Base-by-base conservation (phyloP, 1,140 invertebrate genomes). In the Drepana arcuata region DNA sequence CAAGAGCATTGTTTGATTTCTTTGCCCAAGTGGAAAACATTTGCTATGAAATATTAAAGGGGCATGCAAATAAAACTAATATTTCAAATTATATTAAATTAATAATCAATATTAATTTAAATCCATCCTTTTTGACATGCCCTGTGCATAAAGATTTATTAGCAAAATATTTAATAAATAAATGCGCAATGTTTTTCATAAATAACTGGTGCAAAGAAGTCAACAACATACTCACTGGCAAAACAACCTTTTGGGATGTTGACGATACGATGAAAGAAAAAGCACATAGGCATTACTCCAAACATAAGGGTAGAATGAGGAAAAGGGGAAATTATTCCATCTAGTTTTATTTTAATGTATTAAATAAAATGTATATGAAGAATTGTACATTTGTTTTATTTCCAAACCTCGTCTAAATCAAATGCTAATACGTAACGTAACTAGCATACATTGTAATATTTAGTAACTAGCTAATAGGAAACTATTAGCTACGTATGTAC, bases 131-230 rank as follows among this genome's bases (percentile, higher is more conserved):
- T 28, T 18, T 55, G 5, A 36, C 29, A 6, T 54, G 50, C 34
- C 2, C 18, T 21, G 25, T 9, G 25, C 47, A 59, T 25, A 46
- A 46, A 40, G 32, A 50, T 15, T 37, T 47, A 34, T 23, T 43
- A 12, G 42, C 43, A 21, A 33, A 46, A 16, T 42, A 18, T 46
- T 32, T 44, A 29, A 40, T 44, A 3, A 40, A 42, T 23, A 28
- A 28, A 14, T 7, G 11, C 1, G 23, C 11, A 10, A 35, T 40
- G 34, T 48, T 47, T 33, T 52, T 47, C 16, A 33, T 40, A 7
- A 30, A 30, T 32, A 37, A 35, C 31, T 52, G 41, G 11, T 48
- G 40, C 23, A 47, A 43, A 53, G 24, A 48, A 11, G 38, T 53
- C 16, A 53, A 53, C 35, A 53, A 53, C 43, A 41, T 53, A 28